Conservation (phyloP, 2,797 vertebrate genomes). For the Sebastes cheni region DNA sequence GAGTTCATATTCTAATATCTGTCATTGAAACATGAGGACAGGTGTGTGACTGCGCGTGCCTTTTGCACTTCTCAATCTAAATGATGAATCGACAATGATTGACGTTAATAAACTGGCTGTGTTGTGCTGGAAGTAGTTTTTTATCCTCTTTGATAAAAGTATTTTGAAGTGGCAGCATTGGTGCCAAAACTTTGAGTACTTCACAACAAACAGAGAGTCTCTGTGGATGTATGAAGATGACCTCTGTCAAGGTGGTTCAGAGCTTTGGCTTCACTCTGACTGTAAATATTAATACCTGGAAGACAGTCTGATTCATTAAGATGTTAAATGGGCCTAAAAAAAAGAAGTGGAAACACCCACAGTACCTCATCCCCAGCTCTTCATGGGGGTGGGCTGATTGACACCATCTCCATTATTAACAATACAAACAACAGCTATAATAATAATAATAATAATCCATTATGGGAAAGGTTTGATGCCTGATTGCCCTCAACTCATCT, state of each 20-base stretch:
- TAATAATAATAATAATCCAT: constrained; percentile 8
- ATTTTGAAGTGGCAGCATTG: constrained; percentile 71
- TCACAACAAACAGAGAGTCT: constrained; percentile 52
- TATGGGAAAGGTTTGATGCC: not conserved
- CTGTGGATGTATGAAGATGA: constrained; percentile 70
- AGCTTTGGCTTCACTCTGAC: constrained; percentile 59
- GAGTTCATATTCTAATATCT: constrained; percentile 36
- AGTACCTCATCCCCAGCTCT: constrained; percentile 60
- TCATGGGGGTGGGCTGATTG: not conserved
- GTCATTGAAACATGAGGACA: constrained; percentile 65
- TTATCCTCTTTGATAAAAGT: constrained; percentile 73
- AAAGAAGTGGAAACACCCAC: constrained; percentile 35
- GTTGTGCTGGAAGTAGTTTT: constrained; percentile 68
- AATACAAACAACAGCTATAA: not conserved
- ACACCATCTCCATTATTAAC: constrained; percentile 1
- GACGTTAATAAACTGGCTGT: constrained; percentile 64
- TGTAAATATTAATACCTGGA: constrained; percentile 73
- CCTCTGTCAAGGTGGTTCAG: constrained; percentile 66
- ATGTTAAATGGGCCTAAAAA: constrained; percentile 56
- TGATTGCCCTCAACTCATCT: constrained; percentile 7
- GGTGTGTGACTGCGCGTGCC: constrained; percentile 79
- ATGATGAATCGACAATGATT: constrained; percentile 81
- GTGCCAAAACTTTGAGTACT: constrained; percentile 74
- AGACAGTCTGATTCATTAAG: constrained; percentile 52
- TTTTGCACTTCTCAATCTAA: constrained; percentile 83